Base-by-base conservation (phyloP, 2,888 invertebrate species). In the Odontocerum albicorne region DNA sequence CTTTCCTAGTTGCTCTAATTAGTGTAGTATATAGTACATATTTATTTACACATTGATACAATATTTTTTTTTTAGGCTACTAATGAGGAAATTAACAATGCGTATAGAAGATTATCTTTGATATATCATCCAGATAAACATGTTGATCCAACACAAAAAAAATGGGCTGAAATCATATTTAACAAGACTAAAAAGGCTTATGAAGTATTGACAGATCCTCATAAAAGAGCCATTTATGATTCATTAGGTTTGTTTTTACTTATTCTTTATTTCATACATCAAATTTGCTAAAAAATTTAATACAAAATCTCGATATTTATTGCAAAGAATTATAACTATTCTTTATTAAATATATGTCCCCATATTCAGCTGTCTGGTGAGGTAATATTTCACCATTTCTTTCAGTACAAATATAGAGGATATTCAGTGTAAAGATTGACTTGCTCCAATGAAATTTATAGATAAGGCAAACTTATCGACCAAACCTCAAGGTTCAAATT, bases 91-190 rank as follows among this genome's bases (percentile, higher is more conserved):
- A 96, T 99, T 63, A 93, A 86, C 66, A 88, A 88, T 76, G 92
- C 97, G 1, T 99, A 96, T 70, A 84, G 96, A 58, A 85, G 90
- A 49, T 84, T 96, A 51, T 96, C 96, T 64, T 85, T 89, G 62
- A 85, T 95, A 65, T 98, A 96, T 68, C 99, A 99, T 72, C 98
- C 99, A 0, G 98, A 99, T 68, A 96, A 97, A 72, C 97, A 99
- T 73, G 77, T 83, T 10, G 90, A 95, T 66, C 86, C 88, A 1
- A 81, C 79, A 1, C 85, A 86, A 63, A 94, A 95, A 70, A 85
- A 85, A 66, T 90, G 94, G 74, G 98, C 98, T 0, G 95, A 96
- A 72, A 74, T 87, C 57, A 80, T 98, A 66, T 99, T 99, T 69
- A 92, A 92, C 69, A 90, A 92, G 71, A 89, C 92, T 0, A 96